Evolutionary conservation across 2,888 invertebrate species (phyloP).

Genomic region (Agriopis aurantiaria): DNA sequence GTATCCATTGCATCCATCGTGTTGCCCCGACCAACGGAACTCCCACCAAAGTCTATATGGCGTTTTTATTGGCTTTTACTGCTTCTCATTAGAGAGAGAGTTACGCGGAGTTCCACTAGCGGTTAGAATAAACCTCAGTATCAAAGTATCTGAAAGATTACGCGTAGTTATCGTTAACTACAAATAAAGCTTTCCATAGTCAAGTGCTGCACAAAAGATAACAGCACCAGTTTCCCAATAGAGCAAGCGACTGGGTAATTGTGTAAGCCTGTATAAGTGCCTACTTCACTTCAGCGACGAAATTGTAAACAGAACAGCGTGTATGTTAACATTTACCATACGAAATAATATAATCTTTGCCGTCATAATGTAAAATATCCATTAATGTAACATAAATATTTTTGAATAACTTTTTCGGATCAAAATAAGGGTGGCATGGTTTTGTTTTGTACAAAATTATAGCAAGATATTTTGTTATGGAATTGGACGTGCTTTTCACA

Average conservation of each 20-base stretch:
- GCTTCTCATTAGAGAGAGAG: conserved; percentile 49
- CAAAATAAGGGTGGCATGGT: not conserved
- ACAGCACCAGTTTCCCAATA: conserved; percentile 45
- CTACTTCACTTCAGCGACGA: conserved; percentile 50
- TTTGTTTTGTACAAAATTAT: not conserved
- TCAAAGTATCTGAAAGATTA: conserved; percentile 50
- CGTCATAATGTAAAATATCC: conserved; percentile 36
- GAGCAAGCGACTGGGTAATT: conserved; percentile 49
- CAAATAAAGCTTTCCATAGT: conserved; percentile 53
- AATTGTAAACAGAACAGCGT: conserved; percentile 55
- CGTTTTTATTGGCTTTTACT: conserved; percentile 61
- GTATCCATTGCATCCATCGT: no score
- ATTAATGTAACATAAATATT: conserved; percentile 15
- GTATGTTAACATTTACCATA: conserved; percentile 60
- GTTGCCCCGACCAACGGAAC: not conserved
- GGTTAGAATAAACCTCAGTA: conserved; percentile 52
- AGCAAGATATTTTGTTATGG: no score
- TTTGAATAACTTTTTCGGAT: not conserved
- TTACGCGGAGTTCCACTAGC: conserved; percentile 56
- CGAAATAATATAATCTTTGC: conserved; percentile 54
- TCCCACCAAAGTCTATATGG: conserved; percentile 26
- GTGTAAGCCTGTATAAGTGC: conserved; percentile 48
- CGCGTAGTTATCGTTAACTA: conserved; percentile 52
- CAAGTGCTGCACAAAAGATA: conserved; percentile 52
- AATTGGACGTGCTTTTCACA: no score